Evolutionary conservation across 2,888 invertebrate genomes (phyloP).

Genomic region (Machimus atricapillus): DNA sequence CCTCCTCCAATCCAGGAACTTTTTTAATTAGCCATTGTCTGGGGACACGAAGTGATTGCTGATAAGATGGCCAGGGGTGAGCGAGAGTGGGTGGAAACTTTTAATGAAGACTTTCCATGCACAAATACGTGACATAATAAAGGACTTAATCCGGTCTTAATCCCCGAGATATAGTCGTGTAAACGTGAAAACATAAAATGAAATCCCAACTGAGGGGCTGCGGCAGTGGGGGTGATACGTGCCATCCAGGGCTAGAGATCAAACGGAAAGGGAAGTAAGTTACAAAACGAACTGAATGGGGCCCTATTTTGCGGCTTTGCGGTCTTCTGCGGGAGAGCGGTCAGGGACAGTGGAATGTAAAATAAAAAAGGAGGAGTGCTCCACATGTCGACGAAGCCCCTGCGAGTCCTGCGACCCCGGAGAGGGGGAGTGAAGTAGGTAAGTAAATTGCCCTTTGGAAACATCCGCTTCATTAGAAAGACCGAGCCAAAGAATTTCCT

Average conservation of each 20-base stretch:
- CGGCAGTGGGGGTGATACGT: not conserved
- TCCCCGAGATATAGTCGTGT: slow-evolving; percentile 23
- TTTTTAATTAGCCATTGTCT: slow-evolving; percentile 43
- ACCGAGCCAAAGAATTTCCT: not conserved
- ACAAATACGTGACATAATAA: slow-evolving; percentile 45
- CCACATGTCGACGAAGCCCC: not conserved
- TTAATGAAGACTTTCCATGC: slow-evolving; percentile 45
- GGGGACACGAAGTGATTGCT: not conserved
- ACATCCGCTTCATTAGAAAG: not conserved
- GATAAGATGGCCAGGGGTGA: not conserved
- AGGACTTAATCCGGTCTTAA: slow-evolving; percentile 42
- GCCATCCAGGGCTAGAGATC: not conserved
- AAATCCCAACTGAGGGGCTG: not conserved
- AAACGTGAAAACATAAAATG: slow-evolving; percentile 43
- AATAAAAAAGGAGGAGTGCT: slow-evolving; percentile 2
- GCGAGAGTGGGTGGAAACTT: slow-evolving; percentile 12
- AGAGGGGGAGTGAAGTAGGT: not conserved
- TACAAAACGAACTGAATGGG: not conserved
- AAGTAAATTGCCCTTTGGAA: not conserved
- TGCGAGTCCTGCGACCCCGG: not conserved
- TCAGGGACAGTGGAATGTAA: not conserved
- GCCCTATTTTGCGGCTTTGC: not conserved
- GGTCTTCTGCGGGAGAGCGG: not conserved
- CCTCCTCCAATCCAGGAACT: slow-evolving; percentile 37
- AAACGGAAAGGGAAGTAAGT: not conserved